Base-by-base conservation (phyloP, 2,888 invertebrate genomes). In the Phasia obesa region DNA sequence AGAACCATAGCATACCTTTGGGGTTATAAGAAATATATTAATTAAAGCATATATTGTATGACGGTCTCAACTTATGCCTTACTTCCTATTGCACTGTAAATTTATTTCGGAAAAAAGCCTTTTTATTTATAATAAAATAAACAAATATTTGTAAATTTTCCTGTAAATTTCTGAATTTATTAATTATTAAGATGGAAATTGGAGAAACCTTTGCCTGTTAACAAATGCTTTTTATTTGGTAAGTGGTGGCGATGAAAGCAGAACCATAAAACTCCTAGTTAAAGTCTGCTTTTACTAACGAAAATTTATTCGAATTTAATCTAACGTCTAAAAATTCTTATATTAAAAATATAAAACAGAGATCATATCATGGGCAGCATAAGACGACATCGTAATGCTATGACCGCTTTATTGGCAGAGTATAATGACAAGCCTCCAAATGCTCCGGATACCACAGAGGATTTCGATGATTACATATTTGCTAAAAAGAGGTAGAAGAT, bases 341-440 rank as follows among this genome's bases (percentile, higher is more conserved):
- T 27, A 47, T 23, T 17, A 38, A 15, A 35, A 21, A 57, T 21
- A 5, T 4, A 42, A 2, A 17, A 47, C 23, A 95, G 95, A 21
- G 94, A 95, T 57, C 93, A 94, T n/a, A 95, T 95, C 85, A 91
- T 93, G 86, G 93, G 93, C 86, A 95, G 94, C 65, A 94, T 95
- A 74, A 91, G 94, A 65, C 91, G 94, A 15, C 94, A 95, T 87
- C 94, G 94, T 86, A 94, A 94, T 51, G 94, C 95, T 13, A 94
- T 95, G 78, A 93, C 94, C 0, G 94, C 95, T 0, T 90, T 96
- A 47, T 90, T 96, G 49, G 94, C 95, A 2, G 96, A 96, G 90
- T 95, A 93, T 88, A 93, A 93, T 85, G 93, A 94, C 64, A 90
- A 90, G 38, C 31, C 62, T 2, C 93, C 92, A 0, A 89, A 90